phyloP scores from a whole-genome alignment of 2,888 invertebrate genomes.

The Coronaproctus castanopsis region DNA sequence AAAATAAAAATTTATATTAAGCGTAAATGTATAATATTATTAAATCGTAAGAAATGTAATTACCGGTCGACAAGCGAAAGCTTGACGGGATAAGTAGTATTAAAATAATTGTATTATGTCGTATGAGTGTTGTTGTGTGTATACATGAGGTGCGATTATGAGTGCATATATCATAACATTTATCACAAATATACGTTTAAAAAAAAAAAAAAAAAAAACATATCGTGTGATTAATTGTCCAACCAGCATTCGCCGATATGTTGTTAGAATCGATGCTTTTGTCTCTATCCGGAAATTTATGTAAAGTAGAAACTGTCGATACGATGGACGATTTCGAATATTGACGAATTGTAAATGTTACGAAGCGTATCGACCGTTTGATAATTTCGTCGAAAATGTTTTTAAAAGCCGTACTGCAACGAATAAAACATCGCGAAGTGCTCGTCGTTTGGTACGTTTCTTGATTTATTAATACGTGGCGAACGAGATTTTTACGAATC shows the following conservation, averaged over 20 bases:
- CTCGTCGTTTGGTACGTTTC: neutral
- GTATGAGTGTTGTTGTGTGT: no score
- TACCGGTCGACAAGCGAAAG: no score
- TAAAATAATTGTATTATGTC: no score
- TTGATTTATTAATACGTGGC: slow-evolving; percentile 4
- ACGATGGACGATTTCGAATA: neutral
- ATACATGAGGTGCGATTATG: no score
- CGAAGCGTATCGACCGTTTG: neutral
- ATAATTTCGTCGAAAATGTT: neutral
- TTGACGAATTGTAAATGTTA: neutral
- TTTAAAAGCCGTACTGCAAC: neutral
- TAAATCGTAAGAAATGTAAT: no score
- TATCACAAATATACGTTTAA: no score
- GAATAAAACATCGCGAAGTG: neutral
- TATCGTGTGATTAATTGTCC: neutral
- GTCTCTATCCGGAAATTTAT: neutral
- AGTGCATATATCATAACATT: no score
- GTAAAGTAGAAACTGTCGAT: neutral
- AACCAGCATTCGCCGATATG: neutral
- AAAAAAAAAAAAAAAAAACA: no score
- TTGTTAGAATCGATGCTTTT: neutral
- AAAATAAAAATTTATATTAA: no score
- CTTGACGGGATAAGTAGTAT: no score
- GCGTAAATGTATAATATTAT: no score
- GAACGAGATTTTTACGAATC: neutral